phyloP scores from a whole-genome alignment of 92 coral and sea anemone species.

The Parazoanthus darwini region DNA sequence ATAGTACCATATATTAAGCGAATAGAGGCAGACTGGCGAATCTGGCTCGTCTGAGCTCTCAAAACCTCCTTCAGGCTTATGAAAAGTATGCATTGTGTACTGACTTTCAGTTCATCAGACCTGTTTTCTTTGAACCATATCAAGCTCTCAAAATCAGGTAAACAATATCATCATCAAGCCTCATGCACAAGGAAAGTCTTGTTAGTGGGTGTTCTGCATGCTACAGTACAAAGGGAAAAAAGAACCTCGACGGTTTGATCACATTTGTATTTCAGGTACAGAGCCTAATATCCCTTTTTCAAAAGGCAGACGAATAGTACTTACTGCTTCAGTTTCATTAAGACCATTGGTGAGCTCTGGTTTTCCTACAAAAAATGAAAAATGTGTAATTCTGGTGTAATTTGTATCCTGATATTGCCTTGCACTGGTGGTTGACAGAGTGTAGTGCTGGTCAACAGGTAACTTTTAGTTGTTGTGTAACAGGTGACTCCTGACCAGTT shows the following conservation, averaged over 20 bases:
- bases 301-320: slow-evolving; percentile 16
- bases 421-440: no score
- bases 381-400: background rate
- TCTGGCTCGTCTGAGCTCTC: background rate
- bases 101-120: slow-evolving; percentile 42
- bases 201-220: background rate
- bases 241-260: background rate
- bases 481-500: no score
- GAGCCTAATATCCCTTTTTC: no score
- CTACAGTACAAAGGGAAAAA: no score
- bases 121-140: slow-evolving; percentile 23
- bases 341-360: slow-evolving; percentile 94
- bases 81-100: background rate
- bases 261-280: no score
- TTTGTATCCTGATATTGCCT: no score
- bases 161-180: slow-evolving; percentile 30
- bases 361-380: slow-evolving; percentile 63
- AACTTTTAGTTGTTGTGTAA: no score
- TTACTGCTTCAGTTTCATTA: slow-evolving; percentile 93
- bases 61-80: background rate
- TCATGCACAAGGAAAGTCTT: background rate
- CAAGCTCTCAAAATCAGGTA: slow-evolving; percentile 35
- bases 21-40: no score
- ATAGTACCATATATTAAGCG: no score
- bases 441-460: no score